Conservation (phyloP, 2,797 vertebrate genomes). For the Phaenicophaeus curvirostris region DNA sequence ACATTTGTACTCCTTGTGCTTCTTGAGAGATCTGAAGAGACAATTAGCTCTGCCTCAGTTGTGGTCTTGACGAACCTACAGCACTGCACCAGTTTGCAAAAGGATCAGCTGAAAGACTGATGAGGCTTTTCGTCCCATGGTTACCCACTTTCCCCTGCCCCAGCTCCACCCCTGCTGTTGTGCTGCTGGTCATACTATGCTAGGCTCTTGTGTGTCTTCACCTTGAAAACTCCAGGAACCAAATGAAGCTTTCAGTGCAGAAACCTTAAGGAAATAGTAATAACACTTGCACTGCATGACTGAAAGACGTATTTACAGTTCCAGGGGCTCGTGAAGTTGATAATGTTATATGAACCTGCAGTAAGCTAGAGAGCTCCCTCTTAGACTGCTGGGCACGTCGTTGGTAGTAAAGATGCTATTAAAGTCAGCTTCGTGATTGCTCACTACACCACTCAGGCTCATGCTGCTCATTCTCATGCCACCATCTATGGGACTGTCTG, state of each 20-base stretch:
- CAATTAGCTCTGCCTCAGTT: neutral
- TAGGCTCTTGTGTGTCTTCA: neutral
- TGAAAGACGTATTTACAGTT: neutral
- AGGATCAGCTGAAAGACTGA: neutral
- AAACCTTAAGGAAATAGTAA: neutral
- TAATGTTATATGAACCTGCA: neutral
- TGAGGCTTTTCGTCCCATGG: neutral
- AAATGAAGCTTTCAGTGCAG: neutral
- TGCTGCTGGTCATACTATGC: accelerated
- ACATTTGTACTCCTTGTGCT: neutral
- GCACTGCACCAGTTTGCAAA: neutral
- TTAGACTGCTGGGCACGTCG: neutral
- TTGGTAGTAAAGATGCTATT: neutral
- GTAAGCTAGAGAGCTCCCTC: neutral
- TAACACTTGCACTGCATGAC: neutral
- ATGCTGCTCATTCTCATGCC: neutral
- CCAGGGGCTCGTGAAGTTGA: neutral
- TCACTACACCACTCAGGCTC: neutral
- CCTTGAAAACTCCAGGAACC: neutral
- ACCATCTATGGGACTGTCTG: slow-evolving; percentile 4
- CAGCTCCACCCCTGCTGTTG: neutral
- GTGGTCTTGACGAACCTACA: neutral
- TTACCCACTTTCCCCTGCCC: neutral
- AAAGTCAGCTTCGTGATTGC: neutral
- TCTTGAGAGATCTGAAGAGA: neutral